phyloP scores from a whole-genome alignment of 2,113 vertebrate species.

The Chlorocebus sabaeus region DNA sequence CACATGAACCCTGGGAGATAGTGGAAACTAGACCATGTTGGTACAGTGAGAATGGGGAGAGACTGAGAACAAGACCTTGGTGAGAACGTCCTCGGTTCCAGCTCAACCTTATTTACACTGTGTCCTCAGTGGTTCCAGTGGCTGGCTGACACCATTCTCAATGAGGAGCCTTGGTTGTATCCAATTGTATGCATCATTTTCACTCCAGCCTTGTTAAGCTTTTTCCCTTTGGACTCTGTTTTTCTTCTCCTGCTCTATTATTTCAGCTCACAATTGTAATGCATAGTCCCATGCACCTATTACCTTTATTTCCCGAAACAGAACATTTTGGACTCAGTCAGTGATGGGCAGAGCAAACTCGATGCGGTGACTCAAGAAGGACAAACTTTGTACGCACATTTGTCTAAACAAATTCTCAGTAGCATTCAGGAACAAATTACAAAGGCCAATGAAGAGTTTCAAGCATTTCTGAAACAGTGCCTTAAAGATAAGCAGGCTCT shows the following conservation, averaged over 20 bases:
- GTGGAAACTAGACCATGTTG: not conserved
- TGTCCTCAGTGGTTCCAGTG: not conserved
- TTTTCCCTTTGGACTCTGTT: not conserved
- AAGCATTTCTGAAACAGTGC: constrained; percentile 87
- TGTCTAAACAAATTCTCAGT: constrained; percentile 86
- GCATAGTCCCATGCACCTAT: not conserved
- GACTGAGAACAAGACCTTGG: not conserved
- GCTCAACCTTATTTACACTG: not conserved
- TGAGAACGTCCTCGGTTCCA: not conserved
- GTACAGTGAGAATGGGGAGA: not conserved
- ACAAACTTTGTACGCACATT: constrained; percentile 86
- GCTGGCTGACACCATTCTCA: not conserved
- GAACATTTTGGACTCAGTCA: constrained; percentile 84
- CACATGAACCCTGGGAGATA: not conserved
- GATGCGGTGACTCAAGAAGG: constrained; percentile 88
- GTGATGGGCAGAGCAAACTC: constrained; percentile 88
- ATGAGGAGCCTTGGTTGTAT: not conserved
- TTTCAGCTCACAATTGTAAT: not conserved
- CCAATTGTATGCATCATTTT: not conserved
- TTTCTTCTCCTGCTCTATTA: not conserved
- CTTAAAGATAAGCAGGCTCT: constrained; percentile 86
- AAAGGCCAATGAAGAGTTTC: constrained; percentile 89
- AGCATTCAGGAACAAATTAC: constrained; percentile 89
- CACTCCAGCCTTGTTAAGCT: not conserved
- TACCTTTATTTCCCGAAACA: constrained; percentile 70